A percentile compares a stretch with the other conserved stretches of the same genome.
These are phyloP conservation scores for Sylvia atricapilla DNA, from an alignment of 2,113 vertebrate species.

Conservation along the genomic window DNA sequence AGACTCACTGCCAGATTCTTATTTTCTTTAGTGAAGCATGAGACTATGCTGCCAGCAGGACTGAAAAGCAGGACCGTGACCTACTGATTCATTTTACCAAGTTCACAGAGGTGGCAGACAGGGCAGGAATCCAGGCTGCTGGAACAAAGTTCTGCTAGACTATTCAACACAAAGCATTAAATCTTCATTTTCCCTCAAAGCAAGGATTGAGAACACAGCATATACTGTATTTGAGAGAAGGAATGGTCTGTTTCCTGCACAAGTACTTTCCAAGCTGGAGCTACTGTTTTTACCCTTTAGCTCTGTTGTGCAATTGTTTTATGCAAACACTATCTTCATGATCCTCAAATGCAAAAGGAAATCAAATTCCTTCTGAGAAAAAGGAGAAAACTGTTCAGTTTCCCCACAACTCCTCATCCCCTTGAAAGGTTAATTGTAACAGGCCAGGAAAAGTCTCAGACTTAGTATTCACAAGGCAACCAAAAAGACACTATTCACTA, in stretches of 20 bases:
- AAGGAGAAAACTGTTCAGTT: not conserved
- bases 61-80: not conserved
- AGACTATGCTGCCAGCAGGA: not conserved
- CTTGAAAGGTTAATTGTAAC: not conserved
- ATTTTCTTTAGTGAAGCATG: not conserved
- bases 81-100: slow-evolving; percentile 37
- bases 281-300: not conserved
- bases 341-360: not conserved
- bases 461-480: not conserved
- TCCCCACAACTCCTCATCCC: not conserved
- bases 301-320: not conserved
- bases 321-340: not conserved
- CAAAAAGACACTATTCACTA: not conserved
- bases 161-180: slow-evolving; percentile 29
- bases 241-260: not conserved
- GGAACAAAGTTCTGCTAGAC: not conserved
- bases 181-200: not conserved
- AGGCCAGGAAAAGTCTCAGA: not conserved
- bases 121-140: slow-evolving; percentile 28
- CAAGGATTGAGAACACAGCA: not conserved
- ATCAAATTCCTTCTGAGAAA: not conserved
- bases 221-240: not conserved
- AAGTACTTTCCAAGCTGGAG: not conserved
- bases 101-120: slow-evolving; percentile 57
- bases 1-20: not conserved